These are phyloP conservation scores for Podarcis cretensis DNA, from an alignment of 2,113 vertebrate species.

Conservation along the genomic window DNA sequence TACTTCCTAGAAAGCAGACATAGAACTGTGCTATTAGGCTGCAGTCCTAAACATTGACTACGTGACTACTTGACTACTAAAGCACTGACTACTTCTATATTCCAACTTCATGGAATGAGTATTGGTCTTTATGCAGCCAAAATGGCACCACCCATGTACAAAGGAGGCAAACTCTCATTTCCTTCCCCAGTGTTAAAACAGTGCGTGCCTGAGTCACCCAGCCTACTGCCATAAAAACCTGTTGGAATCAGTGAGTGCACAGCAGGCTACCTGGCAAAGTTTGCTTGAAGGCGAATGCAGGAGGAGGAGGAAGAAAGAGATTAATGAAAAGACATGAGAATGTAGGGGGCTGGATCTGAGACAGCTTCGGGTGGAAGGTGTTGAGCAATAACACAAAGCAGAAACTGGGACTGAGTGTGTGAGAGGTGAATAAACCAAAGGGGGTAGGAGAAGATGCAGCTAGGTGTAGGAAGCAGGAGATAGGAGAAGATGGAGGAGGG, in stretches of 20 bases:
- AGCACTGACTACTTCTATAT: not conserved
- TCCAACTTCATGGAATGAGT: not conserved
- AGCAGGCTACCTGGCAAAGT: not conserved
- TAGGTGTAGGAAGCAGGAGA: not conserved
- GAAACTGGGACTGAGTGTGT: not conserved
- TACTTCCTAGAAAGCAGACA: not conserved
- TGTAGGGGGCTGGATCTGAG: not conserved
- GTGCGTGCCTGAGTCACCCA: not conserved
- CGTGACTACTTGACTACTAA: no score
- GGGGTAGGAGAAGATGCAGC: not conserved
- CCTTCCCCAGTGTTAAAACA: not conserved
- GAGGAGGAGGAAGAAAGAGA: not conserved
- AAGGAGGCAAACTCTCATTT: not conserved
- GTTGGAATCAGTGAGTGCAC: not conserved
- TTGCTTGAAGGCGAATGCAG: not conserved
- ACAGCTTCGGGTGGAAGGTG: not conserved
- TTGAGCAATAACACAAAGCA: not conserved
- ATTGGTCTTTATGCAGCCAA: not conserved
- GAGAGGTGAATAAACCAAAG: not conserved
- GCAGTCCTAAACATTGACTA: not conserved
- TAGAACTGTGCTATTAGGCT: not conserved
- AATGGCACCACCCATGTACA: not conserved
- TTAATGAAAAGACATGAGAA: not conserved
- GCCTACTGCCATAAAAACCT: not conserved
- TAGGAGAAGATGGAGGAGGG: not conserved